These are phyloP conservation scores for Poeciliopsis occidentalis DNA, from an alignment of 2,113 vertebrate species.

Conservation along the genomic window DNA sequence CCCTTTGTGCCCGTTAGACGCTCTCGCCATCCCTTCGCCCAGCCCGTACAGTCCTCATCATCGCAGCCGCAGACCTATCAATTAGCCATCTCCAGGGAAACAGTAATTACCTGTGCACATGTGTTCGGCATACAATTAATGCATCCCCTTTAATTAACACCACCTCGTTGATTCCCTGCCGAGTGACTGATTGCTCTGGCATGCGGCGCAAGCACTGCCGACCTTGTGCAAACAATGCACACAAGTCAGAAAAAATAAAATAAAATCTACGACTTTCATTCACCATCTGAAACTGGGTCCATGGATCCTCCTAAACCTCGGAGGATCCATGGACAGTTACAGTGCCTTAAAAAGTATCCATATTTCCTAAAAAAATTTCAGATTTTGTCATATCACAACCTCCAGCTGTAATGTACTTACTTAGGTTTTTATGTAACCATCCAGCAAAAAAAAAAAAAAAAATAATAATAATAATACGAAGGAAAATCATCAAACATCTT, in stretches of 20 bases:
- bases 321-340: background rate
- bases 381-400: too few species aligned
- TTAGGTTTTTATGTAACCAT: too few species aligned
- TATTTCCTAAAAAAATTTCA: too few species aligned
- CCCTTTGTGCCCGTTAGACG: conserved; percentile 32
- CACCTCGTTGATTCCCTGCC: conserved; percentile 63
- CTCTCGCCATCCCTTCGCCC: conserved; percentile 31
- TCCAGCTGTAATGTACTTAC: too few species aligned
- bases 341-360: background rate
- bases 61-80: conserved; percentile 68
- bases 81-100: conserved; percentile 76
- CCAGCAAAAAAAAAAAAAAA: too few species aligned
- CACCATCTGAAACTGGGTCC: background rate
- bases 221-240: conserved; percentile 15
- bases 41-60: conserved; percentile 60
- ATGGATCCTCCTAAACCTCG: background rate
- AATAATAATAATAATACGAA: too few species aligned
- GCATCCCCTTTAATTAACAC: conserved; percentile 76
- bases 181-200: conserved; percentile 65
- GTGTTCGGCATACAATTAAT: conserved; percentile 77
- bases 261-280: background rate
- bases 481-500: too few species aligned
- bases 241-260: background rate
- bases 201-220: background rate
- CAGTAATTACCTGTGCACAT: conserved; percentile 78